phyloP scores from a whole-genome alignment of 2,888 invertebrate genomes.

The Epirrhoe alternata region DNA sequence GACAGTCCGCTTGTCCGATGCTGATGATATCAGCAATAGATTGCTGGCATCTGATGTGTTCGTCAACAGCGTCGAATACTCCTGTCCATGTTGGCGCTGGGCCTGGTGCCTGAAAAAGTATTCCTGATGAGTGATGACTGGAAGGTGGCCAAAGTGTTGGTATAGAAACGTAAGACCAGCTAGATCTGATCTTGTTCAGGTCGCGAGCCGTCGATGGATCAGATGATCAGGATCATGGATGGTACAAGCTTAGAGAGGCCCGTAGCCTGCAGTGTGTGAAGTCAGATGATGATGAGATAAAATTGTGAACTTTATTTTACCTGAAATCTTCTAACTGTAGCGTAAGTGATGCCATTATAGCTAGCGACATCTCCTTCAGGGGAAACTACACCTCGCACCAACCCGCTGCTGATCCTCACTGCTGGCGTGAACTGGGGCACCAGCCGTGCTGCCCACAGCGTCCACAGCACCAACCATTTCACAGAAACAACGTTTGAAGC shows the following conservation, averaged over 20 bases:
- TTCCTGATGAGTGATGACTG: too few species aligned
- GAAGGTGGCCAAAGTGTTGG: too few species aligned
- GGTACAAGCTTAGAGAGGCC: too few species aligned
- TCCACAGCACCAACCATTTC: constrained; percentile 73
- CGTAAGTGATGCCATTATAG: constrained; percentile 69
- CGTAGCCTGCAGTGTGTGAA: too few species aligned
- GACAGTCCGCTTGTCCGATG: constrained; percentile 63
- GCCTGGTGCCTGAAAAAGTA: constrained; percentile 64
- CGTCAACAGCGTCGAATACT: constrained; percentile 65
- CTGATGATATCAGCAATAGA: constrained; percentile 43
- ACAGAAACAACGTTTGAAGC: constrained; percentile 6
- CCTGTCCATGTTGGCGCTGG: constrained; percentile 68
- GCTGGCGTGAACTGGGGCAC: constrained; percentile 65
- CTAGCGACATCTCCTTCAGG: constrained; percentile 59
- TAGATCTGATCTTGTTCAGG: too few species aligned
- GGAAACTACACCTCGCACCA: constrained; percentile 60
- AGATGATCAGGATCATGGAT: too few species aligned
- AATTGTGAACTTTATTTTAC: too few species aligned
- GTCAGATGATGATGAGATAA: too few species aligned
- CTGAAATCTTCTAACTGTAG: constrained; percentile 64
- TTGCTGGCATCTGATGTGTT: constrained; percentile 65
- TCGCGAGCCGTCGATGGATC: too few species aligned
- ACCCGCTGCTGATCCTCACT: constrained; percentile 60
- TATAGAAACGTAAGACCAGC: too few species aligned
- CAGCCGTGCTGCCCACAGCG: constrained; percentile 68